Base-by-base conservation (phyloP, 2,113 vertebrate genomes). In the Nothobranchius furzeri region DNA sequence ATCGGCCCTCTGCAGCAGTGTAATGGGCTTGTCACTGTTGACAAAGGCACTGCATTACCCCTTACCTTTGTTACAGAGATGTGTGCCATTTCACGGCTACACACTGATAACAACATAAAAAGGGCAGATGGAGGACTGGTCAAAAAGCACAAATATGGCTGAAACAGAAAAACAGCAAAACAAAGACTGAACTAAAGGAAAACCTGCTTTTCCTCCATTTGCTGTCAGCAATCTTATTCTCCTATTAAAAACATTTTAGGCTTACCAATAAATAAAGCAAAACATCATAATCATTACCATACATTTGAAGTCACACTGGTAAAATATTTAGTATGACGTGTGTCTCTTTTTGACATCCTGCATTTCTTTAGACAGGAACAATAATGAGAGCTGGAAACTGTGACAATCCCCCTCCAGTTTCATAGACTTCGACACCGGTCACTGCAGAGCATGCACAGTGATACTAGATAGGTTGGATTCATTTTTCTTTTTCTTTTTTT, bases 341-440 rank as follows among this genome's bases (percentile, higher is more conserved):
- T 30, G 30, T 30, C 30, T 30, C 30, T 30, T 30, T 42, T 42
- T 42, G 10, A 42, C 7, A 11, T 11, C 40, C 40, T 42, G 7
- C 40, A 42, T 42, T 40, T 57, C 67, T 49, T 15, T 60, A 66
- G 82, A 87, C 81, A 80, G 85, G 73, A 67, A 70, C 75, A 81
- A 73, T 71, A 20, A 64, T 83, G 77, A 83, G 79, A 70, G 78
- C 57, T 64, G 57, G 76, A 86, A 87, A 82, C 76, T 82, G 87
- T 82, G 67, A 70, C 76, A 76, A 90, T 90, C 83, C 83, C 76
- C 71, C 82, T 86, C 85, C 87, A 91, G 87, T 89, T 90, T 88
- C 82, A 75, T 57, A 83, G 83, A 85, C 64, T 69, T 4, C 17
- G 67, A 88, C 85, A 87, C 76, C 9, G 55, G 73, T 79, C 83